Evolutionary conservation across 1,140 invertebrate genomes (phyloP).

Genomic region (Psix sp.): DNA sequence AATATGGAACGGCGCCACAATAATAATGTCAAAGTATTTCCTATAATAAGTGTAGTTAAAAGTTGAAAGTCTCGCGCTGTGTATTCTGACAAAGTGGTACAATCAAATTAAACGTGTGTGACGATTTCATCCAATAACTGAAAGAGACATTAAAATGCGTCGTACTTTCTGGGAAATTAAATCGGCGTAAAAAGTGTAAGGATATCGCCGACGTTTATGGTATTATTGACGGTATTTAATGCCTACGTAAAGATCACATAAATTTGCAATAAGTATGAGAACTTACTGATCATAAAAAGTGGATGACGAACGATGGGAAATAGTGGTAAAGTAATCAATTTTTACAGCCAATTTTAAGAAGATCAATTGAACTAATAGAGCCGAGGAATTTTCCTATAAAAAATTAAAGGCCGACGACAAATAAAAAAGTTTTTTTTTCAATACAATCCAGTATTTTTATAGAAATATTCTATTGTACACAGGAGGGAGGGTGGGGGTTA

Average conservation of each 20-base stretch:
- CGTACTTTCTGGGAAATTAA: constrained; percentile 26
- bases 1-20: too few relatives aligned
- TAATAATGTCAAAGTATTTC: too few relatives aligned
- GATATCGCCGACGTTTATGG: constrained; percentile 28
- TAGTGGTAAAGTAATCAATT: constrained; percentile 5
- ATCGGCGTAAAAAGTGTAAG: constrained; percentile 13
- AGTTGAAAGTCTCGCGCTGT: too few relatives aligned
- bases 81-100: constrained; percentile 19
- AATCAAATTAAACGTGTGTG: constrained; percentile 25
- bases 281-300: constrained; percentile 7
- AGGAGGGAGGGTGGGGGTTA: too few relatives aligned
- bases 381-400: neutral
- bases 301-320: constrained; percentile 2
- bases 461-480: too few relatives aligned
- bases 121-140: constrained; percentile 18
- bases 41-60: too few relatives aligned
- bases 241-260: constrained; percentile 16
- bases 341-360: neutral
- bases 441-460: too few relatives aligned
- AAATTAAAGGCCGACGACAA: too few relatives aligned
- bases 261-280: constrained; percentile 18
- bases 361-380: neutral
- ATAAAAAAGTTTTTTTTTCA: too few relatives aligned
- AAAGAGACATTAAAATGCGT: constrained; percentile 13
- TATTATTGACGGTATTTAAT: constrained; percentile 23